Conservation (phyloP, 2,888 invertebrate genomes). For the Callyntrura sp. region DNA sequence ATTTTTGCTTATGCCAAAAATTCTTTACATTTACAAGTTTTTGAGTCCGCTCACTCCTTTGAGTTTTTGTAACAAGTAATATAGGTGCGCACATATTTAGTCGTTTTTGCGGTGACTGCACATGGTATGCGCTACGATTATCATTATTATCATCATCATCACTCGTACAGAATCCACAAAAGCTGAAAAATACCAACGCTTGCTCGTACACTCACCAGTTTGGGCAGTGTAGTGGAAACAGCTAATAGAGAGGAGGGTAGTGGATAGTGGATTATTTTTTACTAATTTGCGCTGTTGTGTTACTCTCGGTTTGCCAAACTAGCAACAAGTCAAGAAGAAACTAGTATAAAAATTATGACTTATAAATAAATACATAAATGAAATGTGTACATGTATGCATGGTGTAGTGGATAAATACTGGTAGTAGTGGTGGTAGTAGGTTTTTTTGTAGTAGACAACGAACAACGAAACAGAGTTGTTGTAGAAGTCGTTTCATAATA, state of each 20-base stretch:
- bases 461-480: conserved; percentile 29
- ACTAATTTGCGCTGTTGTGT: conserved; percentile 58
- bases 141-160: conserved; percentile 2
- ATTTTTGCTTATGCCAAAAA: conserved; percentile 66
- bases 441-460: conserved; percentile 12
- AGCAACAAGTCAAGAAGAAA: conserved; percentile 67
- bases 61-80: conserved; percentile 29
- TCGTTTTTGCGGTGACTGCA: conserved; percentile 73
- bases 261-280: conserved; percentile 1
- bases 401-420: not conserved
- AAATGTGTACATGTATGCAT: conserved; percentile 9
- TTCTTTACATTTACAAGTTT: conserved; percentile 18
- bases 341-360: conserved; percentile 67
- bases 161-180: not conserved
- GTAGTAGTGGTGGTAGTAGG: not conserved
- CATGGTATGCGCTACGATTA: conserved; percentile 38
- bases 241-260: not conserved
- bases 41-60: not conserved
- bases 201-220: conserved; percentile 19
- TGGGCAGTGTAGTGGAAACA: conserved; percentile 72
- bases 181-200: not conserved
- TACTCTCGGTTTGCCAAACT: conserved; percentile 59
- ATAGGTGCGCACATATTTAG: conserved; percentile 56
- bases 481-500: conserved; percentile 55
- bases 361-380: conserved; percentile 57